Base-by-base conservation (phyloP, 2,888 invertebrate genomes). In the Entomobrya multifasciata region DNA sequence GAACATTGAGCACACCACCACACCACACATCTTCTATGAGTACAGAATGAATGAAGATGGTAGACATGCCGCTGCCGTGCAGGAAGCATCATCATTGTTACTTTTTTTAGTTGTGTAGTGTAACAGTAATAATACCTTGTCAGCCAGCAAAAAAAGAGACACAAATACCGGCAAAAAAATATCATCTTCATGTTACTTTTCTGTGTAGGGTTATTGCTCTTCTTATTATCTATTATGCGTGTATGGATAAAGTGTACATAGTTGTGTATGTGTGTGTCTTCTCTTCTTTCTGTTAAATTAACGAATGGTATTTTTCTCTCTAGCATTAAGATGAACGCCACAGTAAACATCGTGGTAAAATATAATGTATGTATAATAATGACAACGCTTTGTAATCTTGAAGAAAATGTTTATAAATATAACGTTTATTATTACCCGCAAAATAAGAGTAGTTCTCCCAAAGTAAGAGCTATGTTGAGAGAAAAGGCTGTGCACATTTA, bases 341-440 rank as follows among this genome's bases (percentile, higher is more conserved):
- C 8, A 36, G 36, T 8, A 55, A n/a, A 17, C 55, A 55, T 55
- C 57, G 6, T 10, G 22, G 25, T 22, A 20, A 52, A 72, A 49
- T 30, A 72, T 36, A 36, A 36, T 72, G 67, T 70, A 49, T 49
- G 49, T 49, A 72, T 49, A 47, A 49, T 72, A 72, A 72, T 72
- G 72, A 72, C 49, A 11, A 52, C 49, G 49, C 49, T 30, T 13
- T 49, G 17, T 27, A 47, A 70, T 6, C 20, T 47, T 52, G n/a
- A 36, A 36, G 36, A 4, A 36, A 36, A 22, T 47, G 47, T 65
- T 20, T 41, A 17, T 36, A n/a, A n/a, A n/a, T 30, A 47, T 47
- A 22, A 72, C 27, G 72, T 27, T 44, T 13, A 72, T 49, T 72
- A 49, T 47, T 70, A 47, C 49, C 27, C 44, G 13, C 27, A 62